A percentile compares a stretch with the other conserved stretches of the same genome.
These are phyloP conservation scores for Melopsittacus undulatus DNA, from an alignment of 2,797 vertebrate genomes.

Conservation along the genomic window DNA sequence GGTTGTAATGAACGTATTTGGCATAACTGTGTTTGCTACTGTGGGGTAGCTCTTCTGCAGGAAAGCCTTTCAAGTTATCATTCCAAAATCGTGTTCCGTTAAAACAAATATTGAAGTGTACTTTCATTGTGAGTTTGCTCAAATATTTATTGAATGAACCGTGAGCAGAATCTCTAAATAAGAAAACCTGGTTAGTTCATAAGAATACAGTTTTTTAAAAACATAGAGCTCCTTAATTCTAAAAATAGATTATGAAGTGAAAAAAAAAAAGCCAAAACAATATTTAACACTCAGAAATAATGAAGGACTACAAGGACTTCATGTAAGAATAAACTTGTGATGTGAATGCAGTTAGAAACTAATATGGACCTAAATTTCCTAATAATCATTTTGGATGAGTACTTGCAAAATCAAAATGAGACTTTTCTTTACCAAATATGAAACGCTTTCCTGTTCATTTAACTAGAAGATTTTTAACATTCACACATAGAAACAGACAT, in stretches of 20 bases:
- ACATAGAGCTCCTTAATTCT: neutral
- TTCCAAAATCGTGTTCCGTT: slow-evolving; percentile 40
- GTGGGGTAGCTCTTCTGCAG: neutral
- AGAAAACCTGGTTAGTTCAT: neutral
- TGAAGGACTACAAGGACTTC: neutral
- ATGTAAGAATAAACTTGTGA: neutral
- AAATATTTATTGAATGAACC: slow-evolving; percentile 39
- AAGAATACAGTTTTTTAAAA: neutral
- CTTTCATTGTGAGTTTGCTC: neutral
- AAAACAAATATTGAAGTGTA: slow-evolving; percentile 49
- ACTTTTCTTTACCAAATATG: neutral
- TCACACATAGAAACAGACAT: neutral
- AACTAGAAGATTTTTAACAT: neutral
- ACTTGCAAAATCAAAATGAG: neutral
- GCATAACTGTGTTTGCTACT: neutral
- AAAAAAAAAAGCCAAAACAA: no score
- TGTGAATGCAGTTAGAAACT: neutral
- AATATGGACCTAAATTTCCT: neutral
- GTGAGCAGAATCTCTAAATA: neutral
- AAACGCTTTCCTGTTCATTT: neutral
- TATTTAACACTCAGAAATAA: neutral
- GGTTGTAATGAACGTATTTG: slow-evolving; percentile 38
- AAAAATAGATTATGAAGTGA: neutral
- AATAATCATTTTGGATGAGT: neutral
- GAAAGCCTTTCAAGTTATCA: slow-evolving; percentile 33